Conservation (phyloP, 37 sponge, comb jelly and placozoan genomes). For the Aplysina aerophoba region DNA sequence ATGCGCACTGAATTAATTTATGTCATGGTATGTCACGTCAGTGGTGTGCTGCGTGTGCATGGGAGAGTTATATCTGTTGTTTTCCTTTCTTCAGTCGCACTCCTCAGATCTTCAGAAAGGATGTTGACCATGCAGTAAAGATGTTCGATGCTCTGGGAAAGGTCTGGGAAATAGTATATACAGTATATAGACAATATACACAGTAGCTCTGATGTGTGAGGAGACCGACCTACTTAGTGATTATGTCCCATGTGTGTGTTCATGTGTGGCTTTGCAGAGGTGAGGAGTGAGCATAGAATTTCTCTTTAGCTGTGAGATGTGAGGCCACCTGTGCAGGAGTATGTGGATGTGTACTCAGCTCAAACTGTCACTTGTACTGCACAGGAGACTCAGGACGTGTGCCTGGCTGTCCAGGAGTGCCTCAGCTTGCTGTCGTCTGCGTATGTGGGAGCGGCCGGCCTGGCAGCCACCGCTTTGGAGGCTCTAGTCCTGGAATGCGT, state of each 20-base stretch:
- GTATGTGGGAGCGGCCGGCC: constrained; percentile 49
- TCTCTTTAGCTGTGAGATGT: no score
- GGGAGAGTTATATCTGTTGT: background rate
- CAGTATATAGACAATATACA: no score
- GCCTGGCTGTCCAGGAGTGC: constrained; percentile 72
- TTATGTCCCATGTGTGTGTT: background rate
- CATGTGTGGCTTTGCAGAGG: background rate
- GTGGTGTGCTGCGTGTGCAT: no score
- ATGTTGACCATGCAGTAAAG: constrained; percentile 44
- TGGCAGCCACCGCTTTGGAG: constrained; percentile 51
- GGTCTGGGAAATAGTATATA: no score
- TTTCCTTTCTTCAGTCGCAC: constrained; percentile 37
- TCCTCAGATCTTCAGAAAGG: constrained; percentile 62
- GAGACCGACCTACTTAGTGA: no score
- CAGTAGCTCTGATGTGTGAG: background rate
- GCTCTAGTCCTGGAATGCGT: constrained; percentile 67
- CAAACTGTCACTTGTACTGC: no score
- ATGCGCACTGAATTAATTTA: no score
- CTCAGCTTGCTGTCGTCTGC: constrained; percentile 62
- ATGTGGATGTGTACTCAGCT: no score
- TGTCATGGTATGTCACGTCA: no score
- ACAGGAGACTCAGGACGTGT: constrained; percentile 39
- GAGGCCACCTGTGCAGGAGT: no score
- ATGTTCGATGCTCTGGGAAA: constrained; percentile 54
- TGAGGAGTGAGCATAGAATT: no score